Evolutionary conservation across 2,888 invertebrate species (phyloP), one percentile per base, ranked within the genome.

Genomic region (Leptinotarsa rubiginosa): DNA sequence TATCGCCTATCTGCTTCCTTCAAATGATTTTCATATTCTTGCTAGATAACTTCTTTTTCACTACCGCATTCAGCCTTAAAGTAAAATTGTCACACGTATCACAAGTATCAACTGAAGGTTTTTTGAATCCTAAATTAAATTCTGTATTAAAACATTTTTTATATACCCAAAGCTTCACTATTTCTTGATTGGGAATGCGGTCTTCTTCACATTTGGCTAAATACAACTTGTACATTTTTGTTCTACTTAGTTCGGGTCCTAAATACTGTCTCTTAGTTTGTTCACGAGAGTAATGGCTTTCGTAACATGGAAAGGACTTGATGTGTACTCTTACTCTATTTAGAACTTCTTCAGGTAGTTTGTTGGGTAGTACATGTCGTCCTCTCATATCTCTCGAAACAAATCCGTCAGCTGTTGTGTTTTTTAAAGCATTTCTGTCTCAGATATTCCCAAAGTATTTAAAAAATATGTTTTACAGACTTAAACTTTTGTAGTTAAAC

Each of bases 1-100:
- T 73, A 75, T 41, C 75, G 56, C 65, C 18, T 73, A 20, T 73
- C 69, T 25, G 71, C 69, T 65, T 73, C 76, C 31, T 71, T 71
- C 50, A 71, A 65, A 50, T 76, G 73, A 73, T 70, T 56, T 25
- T 68, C 31, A 59, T 68, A 68, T 59, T 20, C 68, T 7, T 73
- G 70, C 50, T 50, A 5, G 50, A 50, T 50, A 16, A 50, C 15
- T 50, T 13, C 16, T 50, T 50, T 50, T 72, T 70, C 22, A 59
- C 64, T n/a, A 67, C 69, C 68, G 72, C 64, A 64, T 73, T 69
- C 13, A 74, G 66, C 64, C 65, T 69, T 50, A 76, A 67, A 69
- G 52, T 54, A 65, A 75, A 75, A 13, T 13, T 69, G 54, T 75
- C 74, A 68, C 72, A 76, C 15, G 10, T 49, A 52, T 76, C 74